Base-by-base conservation (phyloP, 2,113 vertebrate genomes). In the Oreochromis tanganicae region DNA sequence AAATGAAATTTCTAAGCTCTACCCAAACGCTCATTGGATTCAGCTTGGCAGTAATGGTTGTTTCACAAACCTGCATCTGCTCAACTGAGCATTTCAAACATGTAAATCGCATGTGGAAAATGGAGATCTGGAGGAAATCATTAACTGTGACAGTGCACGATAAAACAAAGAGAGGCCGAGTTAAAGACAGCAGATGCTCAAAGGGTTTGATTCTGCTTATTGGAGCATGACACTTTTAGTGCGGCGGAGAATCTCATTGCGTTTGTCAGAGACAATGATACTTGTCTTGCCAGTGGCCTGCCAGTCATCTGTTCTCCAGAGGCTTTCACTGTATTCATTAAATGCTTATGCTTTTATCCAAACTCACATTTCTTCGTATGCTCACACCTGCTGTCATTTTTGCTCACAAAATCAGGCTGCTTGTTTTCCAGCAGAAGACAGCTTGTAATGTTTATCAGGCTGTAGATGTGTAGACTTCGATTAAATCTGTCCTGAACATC, bases 101-200 rank as follows among this genome's bases (percentile, higher is more conserved):
- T 88, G 91, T 84, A 92, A 92, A 93, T 92, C 54, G 16, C 61
- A 84, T 71, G 82, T 89, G 55, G 24, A 88, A 84, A 95, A 87
- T 68, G 80, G 82, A 86, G 80, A 90, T 93, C 87, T 92, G 87
- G 84, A 89, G 85, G 86, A 93, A 95, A 93, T 93, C 89, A 93
- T 94, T 90, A 92, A 92, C 88, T 88, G 91, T 88, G 89, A 90
- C 73, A 29, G 86, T 19, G 9, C 84, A 16, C 66, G 7, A 14
- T 90, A 81, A 91, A 92, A 91, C 87, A 90, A 92, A 90, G 90
- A 83, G 78, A 75, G 84, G 83, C 54, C 56, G 84, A 81, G 82
- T 90, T 92, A 81, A 89, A 93, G 89, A 89, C 92, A 92, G 91
- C 93, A 94, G 92, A 91, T 93, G 94, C 91, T 88, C 86, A 86